These are phyloP conservation scores for Brachionus angularis DNA, from an alignment of 1,140 invertebrate genomes.

Conservation along the genomic window DNA sequence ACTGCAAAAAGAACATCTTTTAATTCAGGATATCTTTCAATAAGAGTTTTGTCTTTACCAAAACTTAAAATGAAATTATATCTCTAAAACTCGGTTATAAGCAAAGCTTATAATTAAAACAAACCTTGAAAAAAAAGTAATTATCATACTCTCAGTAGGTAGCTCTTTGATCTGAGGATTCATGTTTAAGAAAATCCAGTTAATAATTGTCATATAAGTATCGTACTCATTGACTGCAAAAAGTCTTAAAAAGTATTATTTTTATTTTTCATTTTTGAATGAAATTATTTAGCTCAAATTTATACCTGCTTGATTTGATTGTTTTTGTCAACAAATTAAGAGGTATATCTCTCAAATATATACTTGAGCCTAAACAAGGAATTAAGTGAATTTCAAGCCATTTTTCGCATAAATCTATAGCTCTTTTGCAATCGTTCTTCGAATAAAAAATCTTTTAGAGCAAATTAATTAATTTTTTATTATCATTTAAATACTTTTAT, in stretches of 20 bases:
- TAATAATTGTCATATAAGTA: constrained; percentile 6
- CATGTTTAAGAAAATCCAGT: constrained; percentile 28
- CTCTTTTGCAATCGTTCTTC: constrained; percentile 1
- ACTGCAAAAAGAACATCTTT: background rate
- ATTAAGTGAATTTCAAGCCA: constrained; percentile 41
- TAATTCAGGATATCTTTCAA: constrained; percentile 30
- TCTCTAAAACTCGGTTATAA: background rate
- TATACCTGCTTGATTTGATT: constrained; percentile 18
- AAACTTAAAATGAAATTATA: constrained; percentile 3
- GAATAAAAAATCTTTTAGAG: background rate
- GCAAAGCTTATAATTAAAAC: background rate
- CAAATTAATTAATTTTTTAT: background rate
- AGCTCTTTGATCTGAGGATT: constrained; percentile 15
- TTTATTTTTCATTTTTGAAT: background rate
- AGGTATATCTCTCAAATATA: constrained; percentile 28
- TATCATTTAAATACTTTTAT: background rate
- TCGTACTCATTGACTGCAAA: constrained; percentile 25
- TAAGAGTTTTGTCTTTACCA: constrained; percentile 12
- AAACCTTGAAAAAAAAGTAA: constrained; percentile 38
- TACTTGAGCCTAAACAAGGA: background rate
- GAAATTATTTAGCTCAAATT: background rate
- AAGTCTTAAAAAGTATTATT: background rate
- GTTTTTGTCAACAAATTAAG: constrained; percentile 2
- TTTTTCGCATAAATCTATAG: constrained; percentile 14
- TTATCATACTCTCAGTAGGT: constrained; percentile 34